A percentile compares a stretch with the other conserved stretches of the same genome.
Evolutionary conservation across 2,113 vertebrate genomes (phyloP).

Genomic region (Mustelus asterias): DNA sequence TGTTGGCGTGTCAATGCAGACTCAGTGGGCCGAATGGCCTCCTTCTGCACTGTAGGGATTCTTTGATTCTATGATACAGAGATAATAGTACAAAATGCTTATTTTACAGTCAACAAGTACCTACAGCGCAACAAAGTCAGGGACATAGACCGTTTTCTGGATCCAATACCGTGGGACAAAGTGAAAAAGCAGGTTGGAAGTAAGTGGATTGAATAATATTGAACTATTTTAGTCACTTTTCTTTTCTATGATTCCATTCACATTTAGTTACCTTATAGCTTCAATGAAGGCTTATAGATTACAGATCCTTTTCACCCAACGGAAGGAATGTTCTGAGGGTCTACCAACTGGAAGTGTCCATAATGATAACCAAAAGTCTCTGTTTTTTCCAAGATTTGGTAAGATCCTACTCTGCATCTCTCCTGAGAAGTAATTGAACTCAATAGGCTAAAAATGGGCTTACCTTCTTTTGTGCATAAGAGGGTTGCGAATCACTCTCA

Average conservation of each 20-base stretch:
- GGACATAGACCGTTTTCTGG: constrained; percentile 42
- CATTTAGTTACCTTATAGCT: constrained; percentile 39
- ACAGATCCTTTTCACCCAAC: constrained; percentile 35
- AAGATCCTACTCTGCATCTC: not conserved
- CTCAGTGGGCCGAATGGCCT: no score
- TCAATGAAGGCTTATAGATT: constrained; percentile 39
- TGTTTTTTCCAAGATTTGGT: not conserved
- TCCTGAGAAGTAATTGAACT: not conserved
- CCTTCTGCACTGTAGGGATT: no score
- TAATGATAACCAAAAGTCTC: not conserved
- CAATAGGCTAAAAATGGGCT: not conserved
- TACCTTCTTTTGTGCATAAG: not conserved
- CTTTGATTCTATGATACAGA: no score
- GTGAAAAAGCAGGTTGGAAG: constrained; percentile 50
- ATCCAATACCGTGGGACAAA: constrained; percentile 42
- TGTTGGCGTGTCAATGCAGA: no score
- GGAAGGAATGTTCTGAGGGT: constrained; percentile 42
- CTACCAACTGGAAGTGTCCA: not conserved
- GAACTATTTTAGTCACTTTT: not conserved
- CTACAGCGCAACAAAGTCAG: constrained; percentile 46
- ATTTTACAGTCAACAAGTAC: constrained; percentile 39
- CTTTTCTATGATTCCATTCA: constrained; percentile 36
- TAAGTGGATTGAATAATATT: constrained; percentile 41
- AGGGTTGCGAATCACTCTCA: not conserved
- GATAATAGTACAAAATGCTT: not conserved